These are phyloP conservation scores for Nothoprocta perdicaria DNA, from an alignment of 2,113 vertebrate genomes.

Conservation along the genomic window DNA sequence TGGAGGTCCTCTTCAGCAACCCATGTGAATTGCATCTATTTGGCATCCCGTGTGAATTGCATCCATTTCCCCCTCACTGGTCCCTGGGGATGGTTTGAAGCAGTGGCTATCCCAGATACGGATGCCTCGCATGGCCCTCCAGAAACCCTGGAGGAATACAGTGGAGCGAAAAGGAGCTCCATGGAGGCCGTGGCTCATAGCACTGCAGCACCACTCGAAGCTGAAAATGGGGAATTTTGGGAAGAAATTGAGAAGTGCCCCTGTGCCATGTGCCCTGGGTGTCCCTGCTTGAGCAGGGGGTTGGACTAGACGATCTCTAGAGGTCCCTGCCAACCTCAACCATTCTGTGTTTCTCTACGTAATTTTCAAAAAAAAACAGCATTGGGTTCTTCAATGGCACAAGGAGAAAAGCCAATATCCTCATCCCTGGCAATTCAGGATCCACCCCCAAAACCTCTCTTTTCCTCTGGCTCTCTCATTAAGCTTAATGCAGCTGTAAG, in stretches of 20 bases:
- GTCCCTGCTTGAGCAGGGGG: too few species aligned
- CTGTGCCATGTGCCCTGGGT: too few species aligned
- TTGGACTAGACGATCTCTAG: too few species aligned
- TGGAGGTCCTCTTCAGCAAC: not conserved
- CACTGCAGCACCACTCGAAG: not conserved
- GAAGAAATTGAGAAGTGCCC: not conserved
- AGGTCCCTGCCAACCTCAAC: too few species aligned
- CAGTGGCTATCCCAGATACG: not conserved
- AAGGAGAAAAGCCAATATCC: not conserved
- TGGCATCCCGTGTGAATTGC: not conserved
- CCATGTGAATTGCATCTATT: too few species aligned
- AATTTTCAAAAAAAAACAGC: not conserved
- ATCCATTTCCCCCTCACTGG: not conserved
- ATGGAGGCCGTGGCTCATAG: not conserved
- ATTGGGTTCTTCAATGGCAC: not conserved
- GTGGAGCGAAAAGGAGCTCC: not conserved
- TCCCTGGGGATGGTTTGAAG: not conserved
- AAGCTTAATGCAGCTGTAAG: rapidly evolving
- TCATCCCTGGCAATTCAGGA: not conserved
- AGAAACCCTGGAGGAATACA: not conserved
- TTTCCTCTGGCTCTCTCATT: not conserved
- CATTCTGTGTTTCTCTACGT: too few species aligned
- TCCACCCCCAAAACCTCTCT: not conserved
- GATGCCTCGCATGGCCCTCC: not conserved
- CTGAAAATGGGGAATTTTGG: not conserved